Evolutionary conservation across 2,113 vertebrate species (phyloP), one percentile per base, ranked within the genome.

Genomic region (Hypanus sabinus): DNA sequence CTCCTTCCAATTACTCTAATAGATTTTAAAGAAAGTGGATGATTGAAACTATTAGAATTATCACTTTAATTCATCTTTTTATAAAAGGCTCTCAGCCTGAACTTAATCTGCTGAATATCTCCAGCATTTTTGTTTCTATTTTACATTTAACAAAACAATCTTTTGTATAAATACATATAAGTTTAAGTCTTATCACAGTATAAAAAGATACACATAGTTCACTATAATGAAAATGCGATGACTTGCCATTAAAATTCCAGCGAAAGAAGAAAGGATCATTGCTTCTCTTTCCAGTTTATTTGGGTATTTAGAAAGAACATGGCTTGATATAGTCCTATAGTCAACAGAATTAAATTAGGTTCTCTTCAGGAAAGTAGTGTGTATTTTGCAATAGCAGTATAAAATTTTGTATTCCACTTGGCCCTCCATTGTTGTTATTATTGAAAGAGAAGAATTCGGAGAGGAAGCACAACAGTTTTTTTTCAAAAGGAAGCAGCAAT

Each of bases 181-280:
- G 1, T 70, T 36, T 93, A 9, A 16, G 87, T 11, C n/a, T 93
- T 24, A 36, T 33, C 38, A 38, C n/a, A 36, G 20, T 73, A 70
- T 27, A 70, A 60, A 33, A 33, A n/a, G 46, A 36, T 33, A 27
- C 18, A 71, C n/a, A 70, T 70, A 14, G 1, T 93, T 70, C 38
- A 83, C 60, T 68, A 68, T n/a, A 70, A 22, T 70, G 68, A 33
- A 93, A 68, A 24, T 24, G 46, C 46, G 4, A 46, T 11, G 70
- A 85, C 95, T 96, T 96, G 98, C 98, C 97, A 98, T 96, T 95
- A 98, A 95, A 68, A 97, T 96, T 79, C 97, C 97, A 94, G 98
- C 97, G 73, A 98, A 98, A 65, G 97, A 98, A 14, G 98, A 98
- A 94, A 99, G 96, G 95, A 98, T 98, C 97, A 98, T 97, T 6